phyloP scores from a whole-genome alignment of 2,797 vertebrate genomes.

The Buceros bicornis region DNA sequence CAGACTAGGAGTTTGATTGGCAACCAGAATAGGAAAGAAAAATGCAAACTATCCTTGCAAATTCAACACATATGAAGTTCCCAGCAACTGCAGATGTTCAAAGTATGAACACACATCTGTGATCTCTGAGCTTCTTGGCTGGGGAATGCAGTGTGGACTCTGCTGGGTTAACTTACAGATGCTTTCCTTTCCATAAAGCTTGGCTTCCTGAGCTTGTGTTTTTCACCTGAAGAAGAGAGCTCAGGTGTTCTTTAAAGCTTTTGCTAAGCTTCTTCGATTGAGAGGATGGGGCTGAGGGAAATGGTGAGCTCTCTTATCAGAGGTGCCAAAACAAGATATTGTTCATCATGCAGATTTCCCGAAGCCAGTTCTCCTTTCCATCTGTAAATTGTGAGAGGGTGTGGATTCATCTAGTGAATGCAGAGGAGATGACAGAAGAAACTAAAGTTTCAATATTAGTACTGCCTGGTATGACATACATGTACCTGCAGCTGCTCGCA shows the following conservation, averaged over 20 bases:
- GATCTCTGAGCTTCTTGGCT: not conserved
- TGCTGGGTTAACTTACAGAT: not conserved
- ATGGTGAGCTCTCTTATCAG: not conserved
- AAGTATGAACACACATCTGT: not conserved
- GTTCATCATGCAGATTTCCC: not conserved
- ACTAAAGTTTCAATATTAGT: not conserved
- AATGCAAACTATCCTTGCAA: constrained; percentile 19
- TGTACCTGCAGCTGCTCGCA: not conserved
- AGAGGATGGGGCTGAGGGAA: not conserved
- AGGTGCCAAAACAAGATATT: not conserved
- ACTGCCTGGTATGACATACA: not conserved
- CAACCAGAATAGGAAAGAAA: not conserved
- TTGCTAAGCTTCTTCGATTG: not conserved
- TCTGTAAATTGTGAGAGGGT: not conserved
- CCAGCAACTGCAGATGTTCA: not conserved
- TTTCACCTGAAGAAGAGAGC: not conserved
- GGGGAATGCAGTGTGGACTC: not conserved
- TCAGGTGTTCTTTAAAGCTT: not conserved
- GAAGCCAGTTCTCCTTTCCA: not conserved
- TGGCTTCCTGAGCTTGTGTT: not conserved
- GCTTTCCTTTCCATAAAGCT: not conserved
- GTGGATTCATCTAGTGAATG: not conserved
- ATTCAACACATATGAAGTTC: not conserved
- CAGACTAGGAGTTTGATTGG: not conserved
- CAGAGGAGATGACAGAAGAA: not conserved